Base-by-base conservation (phyloP, 2,797 vertebrate genomes). In the Galagoides demidoff region DNA sequence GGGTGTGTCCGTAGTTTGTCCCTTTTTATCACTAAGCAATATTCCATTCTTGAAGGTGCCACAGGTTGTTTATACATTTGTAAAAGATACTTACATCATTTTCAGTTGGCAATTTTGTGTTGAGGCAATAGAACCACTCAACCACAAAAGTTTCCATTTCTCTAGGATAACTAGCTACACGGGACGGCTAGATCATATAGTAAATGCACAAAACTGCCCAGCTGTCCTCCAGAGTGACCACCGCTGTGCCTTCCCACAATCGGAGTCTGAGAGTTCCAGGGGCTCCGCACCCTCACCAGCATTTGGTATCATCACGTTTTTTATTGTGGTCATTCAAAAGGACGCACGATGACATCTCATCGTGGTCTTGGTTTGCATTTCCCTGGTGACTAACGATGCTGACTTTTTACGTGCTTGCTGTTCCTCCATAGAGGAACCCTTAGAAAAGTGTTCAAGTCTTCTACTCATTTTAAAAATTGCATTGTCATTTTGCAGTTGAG, bases 241-340 rank as follows among this genome's bases (percentile, higher is more conserved):
- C 43, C 3, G 1, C 14, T 39, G 20, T 37, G 27, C 71, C 5
- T 45, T 39, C 45, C 31, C 79, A 22, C 7, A 3, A 0, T n/a
- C 10, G 1, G 12, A 0, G 7, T 6, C 2, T 0, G 63, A 78
- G 49, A 7, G n/a, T 34, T 10, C 23, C 64, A 4, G 45, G 12
- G 2, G 12, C 25, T 1, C 11, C 1, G 31, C 57, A 9, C 14
- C 39, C 17, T 43, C 3, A 0, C 1, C 23, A 8, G 19, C 34
- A 3, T 11, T 20, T 71, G 29, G 23, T 29, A 17, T 7, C 3
- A 25, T 70, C 77, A 20, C 0, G 2, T 7, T 25, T 31, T 49
- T 77, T n/a, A 11, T 31, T 77, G 19, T 22, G 12, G 63, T 8
- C 1, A 0, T 39, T 23, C n/a, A 7, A 6, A 61, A 29, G 22